Conservation (phyloP, 2,797 vertebrate species). For the Lacerta viridis region DNA sequence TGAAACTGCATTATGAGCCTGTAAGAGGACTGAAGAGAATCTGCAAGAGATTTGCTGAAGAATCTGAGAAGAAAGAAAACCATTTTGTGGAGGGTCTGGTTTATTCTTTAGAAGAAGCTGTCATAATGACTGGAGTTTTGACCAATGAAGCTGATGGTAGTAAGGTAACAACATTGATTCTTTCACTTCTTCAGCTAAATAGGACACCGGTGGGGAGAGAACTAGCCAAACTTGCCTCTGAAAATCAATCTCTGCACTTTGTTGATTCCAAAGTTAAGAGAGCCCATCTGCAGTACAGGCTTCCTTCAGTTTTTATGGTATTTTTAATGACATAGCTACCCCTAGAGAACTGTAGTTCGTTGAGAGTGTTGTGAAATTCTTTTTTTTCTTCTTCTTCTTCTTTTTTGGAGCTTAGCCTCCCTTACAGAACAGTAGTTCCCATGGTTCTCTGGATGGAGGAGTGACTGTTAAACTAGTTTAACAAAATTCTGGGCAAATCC, state of each 20-base stretch:
- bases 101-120: slow-evolving; percentile 90
- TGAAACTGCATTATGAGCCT: slow-evolving; percentile 89
- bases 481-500: not conserved
- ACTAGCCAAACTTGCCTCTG: not conserved
- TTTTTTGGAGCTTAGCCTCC: not conserved
- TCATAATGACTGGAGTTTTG: slow-evolving; percentile 96
- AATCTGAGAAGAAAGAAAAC: slow-evolving; percentile 89
- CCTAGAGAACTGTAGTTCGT: not conserved
- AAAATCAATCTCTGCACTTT: too few species aligned
- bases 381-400: too few species aligned
- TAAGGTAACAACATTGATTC: slow-evolving; percentile 83
- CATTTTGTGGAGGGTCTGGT: slow-evolving; percentile 95
- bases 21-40: slow-evolving; percentile 90
- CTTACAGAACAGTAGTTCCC: slow-evolving; percentile 2
- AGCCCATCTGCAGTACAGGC: not conserved
- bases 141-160: slow-evolving; percentile 88
- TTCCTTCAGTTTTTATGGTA: not conserved
- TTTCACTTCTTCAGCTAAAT: not conserved
- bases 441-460: not conserved
- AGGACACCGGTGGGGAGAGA: not conserved
- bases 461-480: not conserved
- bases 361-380: not conserved
- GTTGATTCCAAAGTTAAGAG: not conserved
- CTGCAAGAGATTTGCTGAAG: slow-evolving; percentile 88
- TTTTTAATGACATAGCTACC: not conserved